These are phyloP conservation scores for Ceuthmochares aereus DNA, from an alignment of 2,113 vertebrate genomes.

Conservation along the genomic window DNA sequence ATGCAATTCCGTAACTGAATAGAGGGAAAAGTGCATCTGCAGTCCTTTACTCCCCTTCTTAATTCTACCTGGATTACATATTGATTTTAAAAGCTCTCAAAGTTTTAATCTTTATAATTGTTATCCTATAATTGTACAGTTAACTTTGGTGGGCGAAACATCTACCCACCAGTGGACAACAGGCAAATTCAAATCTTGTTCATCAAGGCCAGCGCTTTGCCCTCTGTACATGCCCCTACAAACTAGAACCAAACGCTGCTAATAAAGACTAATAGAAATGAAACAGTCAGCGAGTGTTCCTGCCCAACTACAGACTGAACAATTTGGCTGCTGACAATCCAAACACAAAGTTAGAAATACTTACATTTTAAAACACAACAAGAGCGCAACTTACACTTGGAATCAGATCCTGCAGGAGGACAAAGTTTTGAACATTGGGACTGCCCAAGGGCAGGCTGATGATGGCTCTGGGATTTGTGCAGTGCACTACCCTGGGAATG, in stretches of 20 bases:
- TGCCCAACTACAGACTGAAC: fast-evolving
- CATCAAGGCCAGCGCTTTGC: background rate
- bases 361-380: background rate
- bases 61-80: background rate
- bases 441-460: background rate
- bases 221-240: background rate
- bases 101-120: background rate
- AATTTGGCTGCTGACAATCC: background rate
- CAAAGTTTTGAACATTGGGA: background rate
- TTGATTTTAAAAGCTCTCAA: background rate
- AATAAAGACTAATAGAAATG: background rate
- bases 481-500: background rate
- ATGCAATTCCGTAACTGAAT: background rate
- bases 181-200: background rate
- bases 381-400: background rate
- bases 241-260: background rate
- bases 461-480: background rate
- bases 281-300: background rate
- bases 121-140: background rate
- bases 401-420: background rate
- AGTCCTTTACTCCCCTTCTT: background rate
- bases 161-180: background rate
- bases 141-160: background rate
- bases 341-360: background rate
- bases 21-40: background rate